A percentile compares a stretch with the other conserved stretches of the same genome.
These are phyloP conservation scores for Eupithecia vulgata DNA, from an alignment of 2,888 invertebrate genomes.

Conservation along the genomic window DNA sequence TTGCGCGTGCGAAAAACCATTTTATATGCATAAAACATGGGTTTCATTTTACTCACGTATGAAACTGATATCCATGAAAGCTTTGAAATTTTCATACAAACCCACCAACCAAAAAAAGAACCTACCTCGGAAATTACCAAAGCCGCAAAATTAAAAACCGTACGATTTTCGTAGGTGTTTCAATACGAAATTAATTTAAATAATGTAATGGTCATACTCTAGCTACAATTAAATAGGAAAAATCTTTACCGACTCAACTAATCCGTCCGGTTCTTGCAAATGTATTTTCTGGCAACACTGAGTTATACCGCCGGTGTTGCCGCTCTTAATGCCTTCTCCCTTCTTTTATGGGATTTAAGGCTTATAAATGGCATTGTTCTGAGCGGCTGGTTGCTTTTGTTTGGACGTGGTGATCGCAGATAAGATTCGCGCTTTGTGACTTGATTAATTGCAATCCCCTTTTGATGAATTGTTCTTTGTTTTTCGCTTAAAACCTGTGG, in stretches of 20 bases:
- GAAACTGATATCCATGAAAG: neutral
- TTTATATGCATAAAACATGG: neutral
- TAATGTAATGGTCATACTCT: constrained; percentile 26
- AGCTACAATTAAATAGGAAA: constrained; percentile 28
- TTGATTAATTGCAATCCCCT: constrained; percentile 53
- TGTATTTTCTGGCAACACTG: constrained; percentile 41
- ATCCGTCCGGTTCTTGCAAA: constrained; percentile 23
- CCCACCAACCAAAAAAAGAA: neutral
- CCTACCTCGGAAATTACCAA: neutral
- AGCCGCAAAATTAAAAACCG: neutral
- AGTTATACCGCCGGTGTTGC: constrained; percentile 36
- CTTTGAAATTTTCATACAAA: constrained; percentile 1
- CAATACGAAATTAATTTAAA: constrained; percentile 23
- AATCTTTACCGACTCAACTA: constrained; percentile 24
- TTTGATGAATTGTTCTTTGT: constrained; percentile 28
- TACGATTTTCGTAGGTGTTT: constrained; percentile 9
- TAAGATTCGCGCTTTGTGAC: constrained; percentile 51
- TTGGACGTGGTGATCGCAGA: constrained; percentile 57
- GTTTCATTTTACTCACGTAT: neutral
- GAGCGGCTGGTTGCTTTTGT: constrained; percentile 59
- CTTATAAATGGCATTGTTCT: constrained; percentile 61
- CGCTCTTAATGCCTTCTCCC: constrained; percentile 54
- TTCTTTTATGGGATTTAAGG: constrained; percentile 59
- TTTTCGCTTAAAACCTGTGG: constrained; percentile 16
- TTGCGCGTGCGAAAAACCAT: neutral